A percentile compares a stretch with the other conserved stretches of the same genome.
phyloP scores from a whole-genome alignment of 2,888 invertebrate species.

The Leptogaster cylindrica region DNA sequence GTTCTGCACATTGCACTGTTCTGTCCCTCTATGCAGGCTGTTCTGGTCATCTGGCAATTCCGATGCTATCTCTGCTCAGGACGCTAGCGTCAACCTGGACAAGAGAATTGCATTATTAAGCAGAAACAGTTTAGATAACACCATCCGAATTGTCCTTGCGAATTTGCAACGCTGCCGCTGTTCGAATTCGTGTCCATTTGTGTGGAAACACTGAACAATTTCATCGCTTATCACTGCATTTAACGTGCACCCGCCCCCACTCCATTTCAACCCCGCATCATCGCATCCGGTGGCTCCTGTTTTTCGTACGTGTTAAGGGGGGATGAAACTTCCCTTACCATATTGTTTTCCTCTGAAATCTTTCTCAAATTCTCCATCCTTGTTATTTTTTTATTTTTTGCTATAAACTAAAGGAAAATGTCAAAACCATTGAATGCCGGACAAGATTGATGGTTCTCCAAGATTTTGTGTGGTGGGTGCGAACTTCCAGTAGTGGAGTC shows the following conservation, averaged over 20 bases:
- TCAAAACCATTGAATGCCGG: constrained; percentile 40
- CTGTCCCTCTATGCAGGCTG: no score
- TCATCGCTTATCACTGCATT: constrained; percentile 34
- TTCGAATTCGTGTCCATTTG: constrained; percentile 22
- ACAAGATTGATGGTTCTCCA: constrained; percentile 36
- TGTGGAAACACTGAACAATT: constrained; percentile 26
- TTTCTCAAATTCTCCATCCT: neutral
- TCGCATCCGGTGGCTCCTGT: no score
- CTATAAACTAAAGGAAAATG: constrained; percentile 35
- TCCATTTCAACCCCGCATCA: neutral
- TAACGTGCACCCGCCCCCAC: constrained; percentile 23
- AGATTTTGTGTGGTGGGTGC: constrained; percentile 21
- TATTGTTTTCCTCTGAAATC: neutral
- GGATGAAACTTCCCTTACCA: no score
- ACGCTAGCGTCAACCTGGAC: no score
- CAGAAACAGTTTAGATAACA: constrained; percentile 27
- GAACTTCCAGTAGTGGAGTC: constrained; percentile 12
- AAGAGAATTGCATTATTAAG: constrained; percentile 30
- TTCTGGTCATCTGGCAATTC: no score
- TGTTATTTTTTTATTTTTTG: constrained; percentile 9
- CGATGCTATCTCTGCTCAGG: no score
- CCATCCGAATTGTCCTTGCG: neutral
- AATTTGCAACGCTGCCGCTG: neutral
- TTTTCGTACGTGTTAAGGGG: no score
- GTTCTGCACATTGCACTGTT: no score